phyloP scores from a whole-genome alignment of 1,140 invertebrate genomes.

The Drosophila paulistorum region DNA sequence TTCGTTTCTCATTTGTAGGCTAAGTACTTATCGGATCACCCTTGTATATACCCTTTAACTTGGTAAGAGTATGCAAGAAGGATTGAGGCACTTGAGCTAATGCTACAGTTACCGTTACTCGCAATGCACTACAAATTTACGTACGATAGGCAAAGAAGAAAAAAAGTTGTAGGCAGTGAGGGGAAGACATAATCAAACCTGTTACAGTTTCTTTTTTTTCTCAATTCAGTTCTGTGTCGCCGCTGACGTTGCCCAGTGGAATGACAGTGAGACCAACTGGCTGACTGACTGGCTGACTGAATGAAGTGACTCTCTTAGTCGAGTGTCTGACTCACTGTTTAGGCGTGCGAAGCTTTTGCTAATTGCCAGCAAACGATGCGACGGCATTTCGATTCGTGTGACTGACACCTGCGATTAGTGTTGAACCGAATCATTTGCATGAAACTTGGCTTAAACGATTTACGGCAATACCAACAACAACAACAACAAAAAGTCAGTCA shows the following conservation, averaged over 20 bases:
- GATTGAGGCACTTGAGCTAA: neutral
- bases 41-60: no score
- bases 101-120: conserved; percentile 47
- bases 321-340: conserved; percentile 48
- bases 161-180: neutral
- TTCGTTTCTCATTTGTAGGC: no score
- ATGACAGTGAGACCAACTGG: neutral
- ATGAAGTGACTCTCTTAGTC: conserved; percentile 15
- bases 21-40: no score
- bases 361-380: conserved; percentile 49
- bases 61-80: no score
- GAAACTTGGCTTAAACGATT: conserved; percentile 63
- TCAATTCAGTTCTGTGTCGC: conserved; percentile 32
- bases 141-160: conserved; percentile 13
- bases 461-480: conserved; percentile 15
- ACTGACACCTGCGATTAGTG: conserved; percentile 77
- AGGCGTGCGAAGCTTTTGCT: conserved; percentile 67
- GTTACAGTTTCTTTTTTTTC: conserved; percentile 38
- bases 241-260: conserved; percentile 20
- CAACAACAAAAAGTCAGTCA: conserved; percentile 15
- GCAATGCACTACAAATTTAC: conserved; percentile 27
- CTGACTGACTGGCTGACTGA: conserved; percentile 27
- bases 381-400: conserved; percentile 52
- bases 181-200: conserved; percentile 27
- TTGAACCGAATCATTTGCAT: conserved; percentile 77